Percentiles rank a stretch among this genome's conserved stretches.
Evolutionary conservation across 2,888 invertebrate species (phyloP).

Genomic region (Troides helena): DNA sequence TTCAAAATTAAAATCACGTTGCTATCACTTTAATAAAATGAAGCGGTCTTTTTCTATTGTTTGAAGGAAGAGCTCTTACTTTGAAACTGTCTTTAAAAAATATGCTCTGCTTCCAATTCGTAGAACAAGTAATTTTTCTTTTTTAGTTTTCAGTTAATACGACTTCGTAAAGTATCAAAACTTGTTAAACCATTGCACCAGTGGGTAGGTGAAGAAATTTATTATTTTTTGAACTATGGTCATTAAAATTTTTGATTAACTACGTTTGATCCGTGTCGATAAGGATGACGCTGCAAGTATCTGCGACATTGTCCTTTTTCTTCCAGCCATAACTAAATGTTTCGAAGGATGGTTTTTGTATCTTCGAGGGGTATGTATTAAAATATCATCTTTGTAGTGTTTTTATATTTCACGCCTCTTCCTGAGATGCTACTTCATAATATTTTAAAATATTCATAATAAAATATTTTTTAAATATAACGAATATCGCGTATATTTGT

Average conservation of each 20-base stretch:
- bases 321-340: slow-evolving; percentile 72
- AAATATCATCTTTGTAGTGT: slow-evolving; percentile 23
- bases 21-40: no score
- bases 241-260: slow-evolving; percentile 81
- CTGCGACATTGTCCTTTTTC: slow-evolving; percentile 65
- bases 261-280: slow-evolving; percentile 77
- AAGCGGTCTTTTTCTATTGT: no score
- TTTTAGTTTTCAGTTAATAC: no score
- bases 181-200: slow-evolving; percentile 35
- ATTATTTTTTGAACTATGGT: slow-evolving; percentile 80
- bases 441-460: background rate
- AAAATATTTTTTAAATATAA: background rate
- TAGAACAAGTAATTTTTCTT: no score
- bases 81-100: no score
- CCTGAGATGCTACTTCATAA: background rate
- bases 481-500: background rate
- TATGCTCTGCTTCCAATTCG: no score
- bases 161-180: slow-evolving; percentile 53
- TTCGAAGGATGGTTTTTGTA: slow-evolving; percentile 64
- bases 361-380: slow-evolving; percentile 18
- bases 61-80: no score
- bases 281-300: slow-evolving; percentile 70
- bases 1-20: no score
- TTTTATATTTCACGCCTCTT: slow-evolving; percentile 25
- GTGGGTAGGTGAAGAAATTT: slow-evolving; percentile 68